Evolutionary conservation across 2,113 vertebrate species (phyloP).

Genomic region (Boulengeromyrus knoepffleri): DNA sequence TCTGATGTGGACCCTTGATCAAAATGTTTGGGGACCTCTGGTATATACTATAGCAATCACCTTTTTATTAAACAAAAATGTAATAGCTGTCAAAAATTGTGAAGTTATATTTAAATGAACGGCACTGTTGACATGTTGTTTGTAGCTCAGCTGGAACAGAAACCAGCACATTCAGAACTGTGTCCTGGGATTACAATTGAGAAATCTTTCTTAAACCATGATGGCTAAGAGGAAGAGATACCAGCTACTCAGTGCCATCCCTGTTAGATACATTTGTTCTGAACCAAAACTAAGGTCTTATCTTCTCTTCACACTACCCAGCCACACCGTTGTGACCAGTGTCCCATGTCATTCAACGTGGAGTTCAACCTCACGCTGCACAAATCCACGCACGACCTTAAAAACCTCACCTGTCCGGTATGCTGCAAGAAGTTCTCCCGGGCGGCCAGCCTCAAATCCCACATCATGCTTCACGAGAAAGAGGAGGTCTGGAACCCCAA

Average conservation of each 20-base stretch:
- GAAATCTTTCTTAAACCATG: neutral
- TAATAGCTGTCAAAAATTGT: neutral
- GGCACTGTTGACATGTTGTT: neutral
- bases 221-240: neutral
- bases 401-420: slow-evolving; percentile 82
- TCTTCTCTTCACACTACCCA: slow-evolving; percentile 34
- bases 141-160: neutral
- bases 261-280: neutral
- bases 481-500: slow-evolving; percentile 74
- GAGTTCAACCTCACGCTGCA: slow-evolving; percentile 95
- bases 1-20: too few relatives aligned
- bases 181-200: neutral
- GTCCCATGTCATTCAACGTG: slow-evolving; percentile 89
- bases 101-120: neutral
- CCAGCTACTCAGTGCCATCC: neutral
- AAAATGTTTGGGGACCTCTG: neutral
- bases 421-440: slow-evolving; percentile 92
- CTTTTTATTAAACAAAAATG: neutral
- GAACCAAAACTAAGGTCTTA: neutral
- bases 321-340: slow-evolving; percentile 94
- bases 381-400: slow-evolving; percentile 83
- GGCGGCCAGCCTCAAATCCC: slow-evolving; percentile 93
- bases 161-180: neutral
- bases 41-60: neutral
- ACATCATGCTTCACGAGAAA: slow-evolving; percentile 94